Base-by-base conservation (phyloP, 2,888 invertebrate species). In the Spilarctia lutea region DNA sequence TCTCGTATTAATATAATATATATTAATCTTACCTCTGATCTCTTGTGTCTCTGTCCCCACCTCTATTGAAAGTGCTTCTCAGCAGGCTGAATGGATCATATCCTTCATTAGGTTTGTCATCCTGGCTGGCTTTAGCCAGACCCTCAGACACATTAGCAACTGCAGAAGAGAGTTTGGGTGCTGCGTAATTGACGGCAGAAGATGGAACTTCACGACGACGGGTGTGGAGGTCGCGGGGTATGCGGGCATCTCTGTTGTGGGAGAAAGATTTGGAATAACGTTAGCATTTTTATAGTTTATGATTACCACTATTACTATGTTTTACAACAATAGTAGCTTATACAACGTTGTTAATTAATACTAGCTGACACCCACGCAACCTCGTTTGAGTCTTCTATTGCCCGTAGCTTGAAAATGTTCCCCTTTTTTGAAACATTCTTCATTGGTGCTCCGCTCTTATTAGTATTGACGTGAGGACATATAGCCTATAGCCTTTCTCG, bases 21-120 rank as follows among this genome's bases (percentile, higher is more conserved):
- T 2, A 45, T 16, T 16, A 16, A 45, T 75, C 78, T 42, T 71
- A 87, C 85, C 79, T 87, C n/a, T 60, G 78, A 27, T 78, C 60
- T 56, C 65, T 75, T 60, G 27, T 75, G 33, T 76, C 78, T 45
- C 85, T 86, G 75, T 88, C 90, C 72, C 87, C 88, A 69, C 88
- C 88, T 71, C 86, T 91, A 63, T 89, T 92, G 79, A 96, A 94
- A 3, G 94, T 94, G 82, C 94, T 95, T 56, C 95, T 82, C 72
- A 96, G 85, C 68, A 96, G 66, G 42, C 83, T 90, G 86, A 94
- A 91, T 0, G 95, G 96, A 73, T 96, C 96, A 72, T 95, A 95
- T 0, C 87, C 93, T 24, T 88, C 90, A 24, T 83, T 83, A 18
- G 75, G 35, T 67, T 56, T 77, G 39, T 65, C 79, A n/a, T 80